Percentiles rank a stretch among this genome's conserved stretches.
These are phyloP conservation scores for Bubo scandiacus DNA, from an alignment of 2,113 vertebrate species.

Conservation along the genomic window DNA sequence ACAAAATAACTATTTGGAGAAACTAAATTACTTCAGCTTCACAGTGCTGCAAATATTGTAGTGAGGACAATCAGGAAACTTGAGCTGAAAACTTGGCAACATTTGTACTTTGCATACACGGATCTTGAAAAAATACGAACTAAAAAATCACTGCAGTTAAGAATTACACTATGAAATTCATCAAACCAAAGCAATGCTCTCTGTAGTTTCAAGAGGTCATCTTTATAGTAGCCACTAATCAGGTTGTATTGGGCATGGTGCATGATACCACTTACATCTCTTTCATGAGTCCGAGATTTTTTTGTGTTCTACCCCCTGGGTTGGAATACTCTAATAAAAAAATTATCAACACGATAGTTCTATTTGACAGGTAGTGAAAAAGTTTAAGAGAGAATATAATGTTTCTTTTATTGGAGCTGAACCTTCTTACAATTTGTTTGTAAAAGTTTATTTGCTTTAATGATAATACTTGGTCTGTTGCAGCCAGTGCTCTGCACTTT, in stretches of 20 bases:
- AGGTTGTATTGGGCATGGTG: background rate
- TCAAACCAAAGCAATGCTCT: background rate
- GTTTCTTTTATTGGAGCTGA: background rate
- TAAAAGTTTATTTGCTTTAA: background rate
- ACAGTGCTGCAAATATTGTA: background rate
- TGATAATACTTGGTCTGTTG: background rate
- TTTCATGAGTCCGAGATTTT: background rate
- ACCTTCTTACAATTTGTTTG: background rate
- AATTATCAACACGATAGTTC: background rate
- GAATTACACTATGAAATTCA: fast-evolving
- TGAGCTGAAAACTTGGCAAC: background rate
- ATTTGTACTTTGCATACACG: background rate
- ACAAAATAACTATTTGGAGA: background rate
- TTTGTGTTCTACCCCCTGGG: background rate
- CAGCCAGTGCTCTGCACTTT: background rate
- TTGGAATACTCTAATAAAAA: background rate
- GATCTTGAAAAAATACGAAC: background rate
- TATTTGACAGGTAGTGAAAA: background rate
- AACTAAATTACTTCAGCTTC: background rate
- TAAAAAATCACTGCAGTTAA: background rate
- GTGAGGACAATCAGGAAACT: background rate
- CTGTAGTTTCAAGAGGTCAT: background rate
- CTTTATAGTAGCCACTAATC: background rate
- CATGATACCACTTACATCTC: background rate
- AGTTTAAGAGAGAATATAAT: background rate